Percentiles rank a stretch among this genome's conserved stretches.
Evolutionary conservation across 2,797 vertebrate species (phyloP).

Genomic region (Discoglossus pictus): DNA sequence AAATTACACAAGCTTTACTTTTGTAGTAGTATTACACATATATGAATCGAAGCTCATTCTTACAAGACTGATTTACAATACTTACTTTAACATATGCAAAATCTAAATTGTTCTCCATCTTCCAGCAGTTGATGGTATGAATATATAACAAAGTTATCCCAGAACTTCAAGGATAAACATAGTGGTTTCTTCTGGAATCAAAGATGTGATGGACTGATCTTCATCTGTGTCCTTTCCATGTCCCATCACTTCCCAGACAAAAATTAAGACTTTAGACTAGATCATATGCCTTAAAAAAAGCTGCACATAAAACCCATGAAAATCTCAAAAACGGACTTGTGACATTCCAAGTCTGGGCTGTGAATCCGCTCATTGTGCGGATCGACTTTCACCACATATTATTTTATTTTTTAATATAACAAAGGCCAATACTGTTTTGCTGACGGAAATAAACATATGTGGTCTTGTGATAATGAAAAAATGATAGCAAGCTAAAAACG

Average conservation of each 20-base stretch:
- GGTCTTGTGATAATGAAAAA: conserved; percentile 57
- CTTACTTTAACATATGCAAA: conserved; percentile 84
- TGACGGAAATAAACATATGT: conserved; percentile 44
- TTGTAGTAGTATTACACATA: no score
- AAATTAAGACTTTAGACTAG: conserved; percentile 59
- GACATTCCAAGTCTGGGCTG: conserved; percentile 55
- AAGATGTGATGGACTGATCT: neutral
- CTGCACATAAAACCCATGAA: conserved; percentile 35
- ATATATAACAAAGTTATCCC: conserved; percentile 13
- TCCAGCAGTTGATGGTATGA: conserved; percentile 24
- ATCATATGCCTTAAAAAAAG: conserved; percentile 56
- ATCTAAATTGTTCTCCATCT: conserved; percentile 77
- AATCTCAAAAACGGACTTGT: conserved; percentile 55
- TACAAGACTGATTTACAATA: conserved; percentile 53
- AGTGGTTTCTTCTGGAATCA: neutral
- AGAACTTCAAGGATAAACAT: conserved; percentile 23
- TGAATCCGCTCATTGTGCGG: conserved; percentile 64
- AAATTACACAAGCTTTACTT: no score
- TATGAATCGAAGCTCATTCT: no score
- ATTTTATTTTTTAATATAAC: conserved; percentile 52
- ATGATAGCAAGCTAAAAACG: no score
- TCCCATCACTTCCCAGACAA: conserved; percentile 31
- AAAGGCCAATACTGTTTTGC: conserved; percentile 56
- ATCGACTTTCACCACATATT: conserved; percentile 49
- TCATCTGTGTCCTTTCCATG: conserved; percentile 29